A percentile compares a stretch with the other conserved stretches of the same genome.
Evolutionary conservation across 2,113 vertebrate species (phyloP).

Genomic region (Phrynosoma platyrhinos): DNA sequence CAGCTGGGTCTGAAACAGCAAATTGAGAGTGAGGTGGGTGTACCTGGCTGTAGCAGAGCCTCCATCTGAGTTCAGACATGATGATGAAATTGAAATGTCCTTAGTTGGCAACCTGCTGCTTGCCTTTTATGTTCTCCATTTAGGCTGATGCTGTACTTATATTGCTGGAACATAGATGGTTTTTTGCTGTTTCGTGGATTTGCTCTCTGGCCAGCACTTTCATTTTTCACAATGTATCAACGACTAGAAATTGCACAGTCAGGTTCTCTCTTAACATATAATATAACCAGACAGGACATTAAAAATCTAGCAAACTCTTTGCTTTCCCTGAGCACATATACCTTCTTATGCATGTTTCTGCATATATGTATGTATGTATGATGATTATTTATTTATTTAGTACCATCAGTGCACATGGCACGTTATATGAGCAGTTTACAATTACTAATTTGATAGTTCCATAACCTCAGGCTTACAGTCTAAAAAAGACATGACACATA

Average conservation of each 20-base stretch:
- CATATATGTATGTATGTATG: too few species aligned
- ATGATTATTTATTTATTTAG: too few species aligned
- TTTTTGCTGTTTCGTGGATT: not conserved
- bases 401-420: too few species aligned
- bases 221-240: too few species aligned
- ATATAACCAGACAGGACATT: not conserved
- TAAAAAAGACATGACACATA: too few species aligned
- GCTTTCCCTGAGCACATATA: too few species aligned
- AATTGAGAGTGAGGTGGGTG: slow-evolving; percentile 94
- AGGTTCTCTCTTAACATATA: not conserved
- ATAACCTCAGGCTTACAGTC: too few species aligned
- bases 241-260: not conserved
- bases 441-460: too few species aligned
- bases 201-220: not conserved
- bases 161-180: not conserved
- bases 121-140: not conserved
- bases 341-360: too few species aligned
- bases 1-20: slow-evolving; percentile 96
- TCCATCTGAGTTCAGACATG: accelerated
- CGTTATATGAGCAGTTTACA: too few species aligned
- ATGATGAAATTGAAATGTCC: not conserved
- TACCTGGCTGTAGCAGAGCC: not conserved
- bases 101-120: not conserved
- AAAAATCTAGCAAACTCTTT: too few species aligned
- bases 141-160: not conserved